phyloP scores from a whole-genome alignment of 2,797 vertebrate genomes.

The Urocyon cinereoargenteus region DNA sequence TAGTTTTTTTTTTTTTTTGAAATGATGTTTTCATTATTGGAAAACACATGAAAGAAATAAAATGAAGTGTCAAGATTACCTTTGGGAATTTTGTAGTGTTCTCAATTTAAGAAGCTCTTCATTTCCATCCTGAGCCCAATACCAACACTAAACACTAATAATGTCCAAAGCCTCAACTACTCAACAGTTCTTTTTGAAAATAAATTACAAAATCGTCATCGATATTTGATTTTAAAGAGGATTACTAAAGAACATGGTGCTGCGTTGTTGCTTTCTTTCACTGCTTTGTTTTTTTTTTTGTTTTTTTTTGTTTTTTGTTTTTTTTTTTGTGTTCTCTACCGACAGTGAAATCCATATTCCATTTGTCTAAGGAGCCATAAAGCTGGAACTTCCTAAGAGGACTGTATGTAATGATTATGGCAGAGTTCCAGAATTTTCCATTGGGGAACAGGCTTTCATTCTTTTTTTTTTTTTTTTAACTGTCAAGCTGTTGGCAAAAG shows the following conservation, averaged over 20 bases:
- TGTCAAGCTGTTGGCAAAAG: conserved; percentile 82
- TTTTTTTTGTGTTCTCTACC: conserved; percentile 61
- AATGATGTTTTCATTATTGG: conserved; percentile 18
- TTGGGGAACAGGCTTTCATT: conserved; percentile 71
- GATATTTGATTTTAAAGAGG: conserved; percentile 21
- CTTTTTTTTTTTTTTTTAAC: conserved; percentile 76
- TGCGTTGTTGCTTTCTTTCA: not conserved
- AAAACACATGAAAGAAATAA: conserved; percentile 50
- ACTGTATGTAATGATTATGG: conserved; percentile 73
- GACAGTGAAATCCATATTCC: conserved; percentile 56
- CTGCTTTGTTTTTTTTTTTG: conserved; percentile 28
- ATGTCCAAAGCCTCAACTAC: not conserved
- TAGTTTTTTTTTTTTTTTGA: conserved; percentile 12
- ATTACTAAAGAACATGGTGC: not conserved
- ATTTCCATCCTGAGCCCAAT: conserved; percentile 13
- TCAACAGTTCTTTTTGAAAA: conserved; percentile 42
- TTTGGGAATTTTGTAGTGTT: not conserved
- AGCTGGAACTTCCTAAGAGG: conserved; percentile 70
- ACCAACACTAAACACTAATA: not conserved
- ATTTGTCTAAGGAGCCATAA: conserved; percentile 57
- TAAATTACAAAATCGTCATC: not conserved
- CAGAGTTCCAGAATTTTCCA: conserved; percentile 74
- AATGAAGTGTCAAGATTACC: not conserved
- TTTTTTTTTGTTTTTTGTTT: too few species aligned
- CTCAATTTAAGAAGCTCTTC: conserved; percentile 62